Conservation (phyloP, 2,113 vertebrate genomes). For the human region DNA sequence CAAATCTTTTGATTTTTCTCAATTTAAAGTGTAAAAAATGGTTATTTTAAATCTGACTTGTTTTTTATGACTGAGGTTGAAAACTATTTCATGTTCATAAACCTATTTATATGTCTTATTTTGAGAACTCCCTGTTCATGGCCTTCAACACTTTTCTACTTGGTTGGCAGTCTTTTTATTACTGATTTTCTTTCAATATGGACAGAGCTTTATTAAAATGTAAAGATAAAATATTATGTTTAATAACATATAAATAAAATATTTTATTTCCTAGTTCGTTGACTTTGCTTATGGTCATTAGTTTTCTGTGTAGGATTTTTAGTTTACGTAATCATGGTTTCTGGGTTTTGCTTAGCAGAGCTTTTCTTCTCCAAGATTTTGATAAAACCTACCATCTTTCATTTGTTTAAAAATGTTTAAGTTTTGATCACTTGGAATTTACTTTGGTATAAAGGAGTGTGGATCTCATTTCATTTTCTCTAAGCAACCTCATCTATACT, state of each 20-base stretch:
- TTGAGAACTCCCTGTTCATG: background rate
- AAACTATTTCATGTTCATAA: background rate
- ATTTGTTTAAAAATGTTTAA: background rate
- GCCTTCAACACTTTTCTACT: background rate
- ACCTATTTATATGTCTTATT: background rate
- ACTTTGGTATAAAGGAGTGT: background rate
- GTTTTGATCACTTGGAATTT: constrained; percentile 27
- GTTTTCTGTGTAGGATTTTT: background rate
- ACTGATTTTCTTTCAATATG: background rate
- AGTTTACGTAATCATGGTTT: background rate
- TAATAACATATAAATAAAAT: background rate
- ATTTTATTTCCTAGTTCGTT: constrained; percentile 15
- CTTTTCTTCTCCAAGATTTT: constrained; percentile 24
- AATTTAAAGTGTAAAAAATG: background rate
- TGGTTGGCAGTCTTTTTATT: background rate
- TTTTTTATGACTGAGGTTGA: background rate
- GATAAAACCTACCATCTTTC: background rate
- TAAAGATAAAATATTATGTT: background rate
- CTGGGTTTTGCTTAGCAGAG: constrained; percentile 14
- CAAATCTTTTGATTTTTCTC: background rate
- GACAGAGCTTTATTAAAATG: background rate
- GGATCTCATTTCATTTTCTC: constrained; percentile 25
- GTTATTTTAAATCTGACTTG: background rate
- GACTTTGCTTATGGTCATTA: background rate
- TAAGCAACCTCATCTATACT: background rate